phyloP scores from a whole-genome alignment of 2,888 invertebrate genomes.

The Campoplex nolae region DNA sequence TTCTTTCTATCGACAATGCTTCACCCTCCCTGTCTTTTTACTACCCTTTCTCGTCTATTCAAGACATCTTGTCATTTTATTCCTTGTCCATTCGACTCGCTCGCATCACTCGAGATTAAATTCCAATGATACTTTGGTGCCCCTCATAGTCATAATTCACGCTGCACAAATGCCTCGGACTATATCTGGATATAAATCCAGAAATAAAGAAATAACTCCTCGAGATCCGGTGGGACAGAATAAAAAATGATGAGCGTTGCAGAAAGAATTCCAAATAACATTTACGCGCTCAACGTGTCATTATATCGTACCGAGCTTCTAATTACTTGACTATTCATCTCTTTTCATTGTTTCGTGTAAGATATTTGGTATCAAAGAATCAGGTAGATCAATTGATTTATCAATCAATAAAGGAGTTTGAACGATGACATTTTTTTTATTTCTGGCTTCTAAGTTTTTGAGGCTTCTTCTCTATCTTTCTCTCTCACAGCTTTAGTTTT shows the following conservation, averaged over 20 bases:
- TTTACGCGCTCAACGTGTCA: too few relatives aligned
- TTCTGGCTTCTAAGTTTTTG: not conserved
- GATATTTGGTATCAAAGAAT: too few relatives aligned
- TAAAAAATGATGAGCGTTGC: slow-evolving; percentile 11
- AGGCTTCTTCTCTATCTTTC: not conserved
- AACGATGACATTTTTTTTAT: too few relatives aligned
- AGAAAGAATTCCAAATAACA: slow-evolving; percentile 10
- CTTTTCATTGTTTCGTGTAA: too few relatives aligned
- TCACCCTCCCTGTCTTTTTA: slow-evolving; percentile 15
- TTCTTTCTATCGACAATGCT: slow-evolving; percentile 63
- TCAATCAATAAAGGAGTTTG: not conserved
- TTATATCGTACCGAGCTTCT: too few relatives aligned
- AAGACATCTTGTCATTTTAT: slow-evolving; percentile 51
- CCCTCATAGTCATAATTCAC: slow-evolving; percentile 30
- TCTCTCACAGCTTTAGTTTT: too few relatives aligned
- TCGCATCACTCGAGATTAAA: slow-evolving; percentile 19
- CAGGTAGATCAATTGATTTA: not conserved
- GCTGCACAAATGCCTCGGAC: slow-evolving; percentile 43
- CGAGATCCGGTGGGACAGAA: slow-evolving; percentile 11
- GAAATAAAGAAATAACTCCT: slow-evolving; percentile 39
- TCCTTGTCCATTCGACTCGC: slow-evolving; percentile 17
- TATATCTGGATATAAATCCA: slow-evolving; percentile 26
- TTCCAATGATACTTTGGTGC: slow-evolving; percentile 32
- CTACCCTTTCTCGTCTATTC: slow-evolving; percentile 37
- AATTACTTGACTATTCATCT: too few relatives aligned